Base-by-base conservation (phyloP, 2,113 vertebrate species). In the Pogona vitticeps region DNA sequence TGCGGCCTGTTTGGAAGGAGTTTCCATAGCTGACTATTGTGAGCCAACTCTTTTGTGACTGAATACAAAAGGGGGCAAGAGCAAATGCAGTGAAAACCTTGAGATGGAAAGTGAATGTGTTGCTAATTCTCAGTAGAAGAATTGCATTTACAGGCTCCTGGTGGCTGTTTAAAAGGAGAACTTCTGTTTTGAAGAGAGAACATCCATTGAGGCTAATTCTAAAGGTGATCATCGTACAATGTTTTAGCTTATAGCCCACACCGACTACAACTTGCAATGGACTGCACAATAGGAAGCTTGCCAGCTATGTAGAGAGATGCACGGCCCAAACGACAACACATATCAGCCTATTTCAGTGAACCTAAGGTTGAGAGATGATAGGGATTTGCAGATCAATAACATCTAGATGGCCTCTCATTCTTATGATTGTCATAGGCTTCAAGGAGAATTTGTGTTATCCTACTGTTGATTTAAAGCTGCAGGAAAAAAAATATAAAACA, bases 151-250 rank as follows among this genome's bases (percentile, higher is more conserved):
- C 90, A 71, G 88, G 61, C 31, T 94, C 46, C 42, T 88, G 89
- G 92, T 79, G 9, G 1, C 18, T 59, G 18, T 36, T 38, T 42
- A 12, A 26, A 79, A 79, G 36, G 26, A 36, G 75, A 10, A 9
- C 91, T 89, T 36, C 92, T 92, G 63, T 80, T 90, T 76, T 85
- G 87, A 94, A 92, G 90, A 93, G 87, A 88, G 90, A 91, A 26
- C 86, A 85, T 93, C 80, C 15, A 92, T 91, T 75, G 52, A 2
- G n/a, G 3, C 31, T 31, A 75, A 3, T 21, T 38, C 72, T 42
- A 42, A 23, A 75, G 38, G 71, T 18, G 36, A 70, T 7, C 40
- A 21, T 75, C 21, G 10, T 42, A 75, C 21, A 23, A 0, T 23
- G 26, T 75, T 75, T 23, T 8, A 21, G 28, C 12, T 40, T 73